These are phyloP conservation scores for Toxonevra muliebris DNA, from an alignment of 2,888 invertebrate genomes.

Conservation along the genomic window DNA sequence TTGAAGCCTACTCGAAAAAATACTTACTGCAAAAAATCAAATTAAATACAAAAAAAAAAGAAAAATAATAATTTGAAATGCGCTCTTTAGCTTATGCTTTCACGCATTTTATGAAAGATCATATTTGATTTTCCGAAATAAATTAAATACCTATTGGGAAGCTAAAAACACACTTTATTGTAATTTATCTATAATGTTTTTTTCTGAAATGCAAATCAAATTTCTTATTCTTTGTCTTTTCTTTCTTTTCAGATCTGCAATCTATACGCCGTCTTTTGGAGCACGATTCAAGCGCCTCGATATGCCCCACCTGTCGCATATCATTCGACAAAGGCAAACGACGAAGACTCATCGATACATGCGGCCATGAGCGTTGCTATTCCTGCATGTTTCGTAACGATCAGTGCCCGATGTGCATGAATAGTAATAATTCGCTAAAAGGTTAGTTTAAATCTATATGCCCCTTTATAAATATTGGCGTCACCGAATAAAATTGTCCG, in stretches of 20 bases:
- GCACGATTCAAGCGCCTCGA: slow-evolving; percentile 75
- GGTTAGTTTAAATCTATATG: slow-evolving; percentile 37
- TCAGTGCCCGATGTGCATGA: slow-evolving; percentile 85
- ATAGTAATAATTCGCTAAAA: slow-evolving; percentile 64
- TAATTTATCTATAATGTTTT: slow-evolving; percentile 26
- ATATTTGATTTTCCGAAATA: not conserved
- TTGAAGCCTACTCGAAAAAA: slow-evolving; percentile 25
- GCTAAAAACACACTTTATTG: slow-evolving; percentile 6
- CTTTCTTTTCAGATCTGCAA: slow-evolving; percentile 75
- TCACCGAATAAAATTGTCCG: too few relatives aligned
- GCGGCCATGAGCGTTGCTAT: slow-evolving; percentile 95
- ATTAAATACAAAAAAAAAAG: slow-evolving; percentile 11
- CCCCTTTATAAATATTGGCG: too few relatives aligned
- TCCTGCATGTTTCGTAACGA: slow-evolving; percentile 94
- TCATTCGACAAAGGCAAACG: slow-evolving; percentile 97
- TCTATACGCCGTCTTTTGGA: slow-evolving; percentile 83
- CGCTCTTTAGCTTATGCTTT: slow-evolving; percentile 3
- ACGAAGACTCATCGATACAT: slow-evolving; percentile 92
- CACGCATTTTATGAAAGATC: slow-evolving; percentile 7
- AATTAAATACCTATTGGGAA: not conserved
- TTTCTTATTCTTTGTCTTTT: slow-evolving; percentile 4
- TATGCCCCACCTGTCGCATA: slow-evolving; percentile 88
- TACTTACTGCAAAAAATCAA: slow-evolving; percentile 10
- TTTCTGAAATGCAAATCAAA: slow-evolving; percentile 6
- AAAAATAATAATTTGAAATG: not conserved